These are phyloP conservation scores for Brachionichthys hirsutus DNA, from an alignment of 2,113 vertebrate species.

Conservation along the genomic window DNA sequence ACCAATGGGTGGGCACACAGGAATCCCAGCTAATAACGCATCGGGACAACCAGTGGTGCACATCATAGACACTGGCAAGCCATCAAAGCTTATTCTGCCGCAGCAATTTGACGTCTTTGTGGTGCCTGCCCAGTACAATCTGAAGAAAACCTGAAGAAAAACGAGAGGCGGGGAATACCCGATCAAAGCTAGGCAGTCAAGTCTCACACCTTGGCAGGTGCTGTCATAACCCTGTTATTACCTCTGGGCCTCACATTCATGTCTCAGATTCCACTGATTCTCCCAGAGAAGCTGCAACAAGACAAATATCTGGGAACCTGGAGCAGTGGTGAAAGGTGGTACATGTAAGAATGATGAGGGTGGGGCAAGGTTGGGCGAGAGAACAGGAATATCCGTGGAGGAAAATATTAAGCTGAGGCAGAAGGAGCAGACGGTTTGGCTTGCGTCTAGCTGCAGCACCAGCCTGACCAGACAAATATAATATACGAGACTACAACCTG, in stretches of 20 bases:
- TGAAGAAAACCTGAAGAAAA: slow-evolving; percentile 30
- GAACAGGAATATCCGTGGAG: neutral
- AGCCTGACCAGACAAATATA: slow-evolving; percentile 39
- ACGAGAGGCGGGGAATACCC: no score
- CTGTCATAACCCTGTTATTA: slow-evolving; percentile 48
- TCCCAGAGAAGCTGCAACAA: slow-evolving; percentile 4
- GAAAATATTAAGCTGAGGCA: neutral
- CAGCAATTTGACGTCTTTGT: slow-evolving; percentile 37
- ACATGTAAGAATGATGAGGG: neutral
- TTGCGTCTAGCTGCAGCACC: slow-evolving; percentile 21
- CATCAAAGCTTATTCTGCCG: slow-evolving; percentile 62
- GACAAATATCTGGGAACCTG: slow-evolving; percentile 1
- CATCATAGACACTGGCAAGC: slow-evolving; percentile 41
- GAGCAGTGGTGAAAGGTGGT: neutral
- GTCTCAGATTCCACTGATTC: slow-evolving; percentile 46
- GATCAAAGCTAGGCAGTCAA: slow-evolving; percentile 29
- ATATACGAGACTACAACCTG: slow-evolving; percentile 21
- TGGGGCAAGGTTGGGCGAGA: neutral
- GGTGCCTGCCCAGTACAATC: slow-evolving; percentile 26
- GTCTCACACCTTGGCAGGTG: slow-evolving; percentile 54
- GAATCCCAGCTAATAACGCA: slow-evolving; percentile 59
- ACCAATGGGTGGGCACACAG: slow-evolving; percentile 46
- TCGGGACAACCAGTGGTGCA: slow-evolving; percentile 37
- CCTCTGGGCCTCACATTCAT: slow-evolving; percentile 27
- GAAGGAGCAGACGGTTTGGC: neutral